Evolutionary conservation across 2,888 invertebrate species (phyloP).

Genomic region (Helobdella robusta): DNA sequence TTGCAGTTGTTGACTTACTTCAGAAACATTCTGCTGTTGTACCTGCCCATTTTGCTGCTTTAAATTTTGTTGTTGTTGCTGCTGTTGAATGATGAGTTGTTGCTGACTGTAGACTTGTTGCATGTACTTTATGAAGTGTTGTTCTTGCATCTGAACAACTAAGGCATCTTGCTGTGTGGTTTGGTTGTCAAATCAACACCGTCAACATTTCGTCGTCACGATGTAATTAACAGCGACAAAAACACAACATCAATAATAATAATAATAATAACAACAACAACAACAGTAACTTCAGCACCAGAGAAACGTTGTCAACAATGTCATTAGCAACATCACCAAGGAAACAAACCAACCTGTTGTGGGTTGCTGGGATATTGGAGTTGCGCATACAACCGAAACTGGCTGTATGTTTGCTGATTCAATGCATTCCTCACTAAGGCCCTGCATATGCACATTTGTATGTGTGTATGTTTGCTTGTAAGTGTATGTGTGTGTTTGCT

Average conservation of each 20-base stretch:
- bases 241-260: background rate
- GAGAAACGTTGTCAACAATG: background rate
- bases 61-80: slow-evolving; percentile 33
- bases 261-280: background rate
- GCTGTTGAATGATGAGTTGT: slow-evolving; percentile 32
- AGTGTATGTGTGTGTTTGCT: no score
- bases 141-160: slow-evolving; percentile 87
- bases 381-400: slow-evolving; percentile 82
- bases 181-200: no score
- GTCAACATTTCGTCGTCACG: no score
- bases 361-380: slow-evolving; percentile 67
- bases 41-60: no score
- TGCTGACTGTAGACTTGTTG: slow-evolving; percentile 66
- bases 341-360: slow-evolving; percentile 52
- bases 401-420: slow-evolving; percentile 63
- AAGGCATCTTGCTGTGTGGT: slow-evolving; percentile 85
- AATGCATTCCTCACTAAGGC: slow-evolving; percentile 83
- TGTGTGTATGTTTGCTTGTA: no score
- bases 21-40: no score
- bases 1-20: no score
- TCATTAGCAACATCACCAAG: background rate
- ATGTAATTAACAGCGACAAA: no score
- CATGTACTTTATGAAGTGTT: slow-evolving; percentile 98
- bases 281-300: background rate
- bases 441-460: no score